Base-by-base conservation (phyloP, 1,140 invertebrate species). In the Cydia amplana region DNA sequence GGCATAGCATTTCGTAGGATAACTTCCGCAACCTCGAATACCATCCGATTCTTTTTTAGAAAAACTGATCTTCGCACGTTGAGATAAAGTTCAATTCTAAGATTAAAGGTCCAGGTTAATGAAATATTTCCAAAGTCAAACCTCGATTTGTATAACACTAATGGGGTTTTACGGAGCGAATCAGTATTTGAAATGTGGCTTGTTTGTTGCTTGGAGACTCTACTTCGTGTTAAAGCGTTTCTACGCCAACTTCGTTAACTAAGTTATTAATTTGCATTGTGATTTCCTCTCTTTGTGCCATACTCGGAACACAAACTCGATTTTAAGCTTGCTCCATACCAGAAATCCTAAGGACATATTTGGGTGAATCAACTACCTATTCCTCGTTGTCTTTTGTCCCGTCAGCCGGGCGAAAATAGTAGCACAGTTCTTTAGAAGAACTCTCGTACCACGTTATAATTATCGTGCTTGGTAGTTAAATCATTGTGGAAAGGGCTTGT, bases 111-210 rank as follows among this genome's bases (percentile, higher is more conserved):
- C 7, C 2, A 60, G 55, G 55, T 60, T 23, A 60, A 10, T 20
- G 18, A 1, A 60, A 60, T 20, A 0, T 60, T 60, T 7, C 55
- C 10, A 60, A 23, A 60, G 20, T 60, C 18, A 60, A 60, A 7
- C 55, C 20, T 60, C 20, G 55, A 60, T 60, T 85, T 82, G 79
- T 80, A 83, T 84, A 82, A 85, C 87, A 89, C 86, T 90, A 89
- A 90, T 90, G 82, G 85, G 80, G 76, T 78, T 85, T 85, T 85
- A 86, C 85, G 77, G 79, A 84, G 76, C 79, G 78, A 77, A 83
- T 81, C 82, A 80, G 79, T 84, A 79, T 87, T 83, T 84, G 79
- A 86, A 87, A 84, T 78, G 83, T 25, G 75, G 74, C 77, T 78
- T 79, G 77, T 82, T 82, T 82, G 75, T 74, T 74, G 64, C 51